These are phyloP conservation scores for Parotocinclus haroldoi DNA, from an alignment of 2,797 vertebrate genomes.

Conservation along the genomic window DNA sequence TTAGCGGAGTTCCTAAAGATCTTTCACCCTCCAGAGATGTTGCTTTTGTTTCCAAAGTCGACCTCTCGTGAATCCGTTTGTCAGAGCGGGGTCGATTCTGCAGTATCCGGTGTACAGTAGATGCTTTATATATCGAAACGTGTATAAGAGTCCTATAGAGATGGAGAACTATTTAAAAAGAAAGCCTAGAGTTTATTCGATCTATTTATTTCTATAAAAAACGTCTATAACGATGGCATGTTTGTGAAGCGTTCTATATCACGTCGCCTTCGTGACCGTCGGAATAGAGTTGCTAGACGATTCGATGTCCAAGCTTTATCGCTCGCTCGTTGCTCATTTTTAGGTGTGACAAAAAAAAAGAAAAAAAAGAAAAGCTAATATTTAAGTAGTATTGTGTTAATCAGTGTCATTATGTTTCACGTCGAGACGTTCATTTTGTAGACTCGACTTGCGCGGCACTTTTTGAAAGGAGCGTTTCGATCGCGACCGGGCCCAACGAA, in stretches of 20 bases:
- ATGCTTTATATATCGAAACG: constrained; percentile 83
- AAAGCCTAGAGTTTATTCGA: constrained; percentile 74
- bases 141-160: constrained; percentile 81
- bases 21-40: background rate
- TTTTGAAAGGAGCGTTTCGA: constrained; percentile 66
- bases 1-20: background rate
- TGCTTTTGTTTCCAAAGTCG: constrained; percentile 18
- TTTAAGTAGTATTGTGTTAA: constrained; percentile 73
- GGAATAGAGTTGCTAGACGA: constrained; percentile 74
- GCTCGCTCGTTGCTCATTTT: constrained; percentile 72
- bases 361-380: constrained; percentile 62
- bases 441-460: constrained; percentile 71
- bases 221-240: constrained; percentile 82
- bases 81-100: constrained; percentile 72
- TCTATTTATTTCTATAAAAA: constrained; percentile 83
- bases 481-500: too few species aligned
- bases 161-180: constrained; percentile 80
- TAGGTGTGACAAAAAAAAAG: constrained; percentile 61
- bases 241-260: constrained; percentile 80
- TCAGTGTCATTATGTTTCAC: constrained; percentile 60
- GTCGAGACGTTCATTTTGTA: constrained; percentile 68
- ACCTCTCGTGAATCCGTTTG: constrained; percentile 24
- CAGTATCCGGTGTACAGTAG: constrained; percentile 72
- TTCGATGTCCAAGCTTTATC: constrained; percentile 73
- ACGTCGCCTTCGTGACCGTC: constrained; percentile 79